These are phyloP conservation scores for Heliopora coerulea DNA, from an alignment of 92 coral and sea anemone species.

Conservation along the genomic window DNA sequence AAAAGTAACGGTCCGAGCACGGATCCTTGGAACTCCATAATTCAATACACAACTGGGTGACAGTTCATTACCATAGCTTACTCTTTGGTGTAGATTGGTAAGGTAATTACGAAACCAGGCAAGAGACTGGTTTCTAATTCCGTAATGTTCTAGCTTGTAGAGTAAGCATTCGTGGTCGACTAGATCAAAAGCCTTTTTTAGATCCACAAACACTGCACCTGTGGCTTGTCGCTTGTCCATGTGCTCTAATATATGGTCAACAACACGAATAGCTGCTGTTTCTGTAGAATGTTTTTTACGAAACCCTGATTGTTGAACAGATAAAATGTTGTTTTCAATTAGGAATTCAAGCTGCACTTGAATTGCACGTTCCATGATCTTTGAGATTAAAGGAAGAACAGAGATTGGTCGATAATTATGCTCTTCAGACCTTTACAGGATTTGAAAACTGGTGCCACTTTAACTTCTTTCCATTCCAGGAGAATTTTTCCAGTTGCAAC, in stretches of 20 bases:
- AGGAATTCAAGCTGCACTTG: slow-evolving; percentile 36
- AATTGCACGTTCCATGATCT: slow-evolving; percentile 39
- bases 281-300: slow-evolving; percentile 8
- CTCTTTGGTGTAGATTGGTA: slow-evolving; percentile 43
- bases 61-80: slow-evolving; percentile 41
- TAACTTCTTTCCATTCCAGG: slow-evolving; percentile 33
- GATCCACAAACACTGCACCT: slow-evolving; percentile 49
- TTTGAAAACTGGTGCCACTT: slow-evolving; percentile 31
- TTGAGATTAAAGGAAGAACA: slow-evolving; percentile 27
- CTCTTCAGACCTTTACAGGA: not conserved
- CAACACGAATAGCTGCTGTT: slow-evolving; percentile 2
- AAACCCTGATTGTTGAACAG: slow-evolving; percentile 17
- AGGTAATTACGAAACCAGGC: slow-evolving; percentile 51
- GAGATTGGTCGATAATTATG: slow-evolving; percentile 1
- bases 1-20: slow-evolving; percentile 51
- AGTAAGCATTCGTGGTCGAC: slow-evolving; percentile 38
- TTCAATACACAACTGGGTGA: slow-evolving; percentile 38
- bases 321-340: slow-evolving; percentile 20
- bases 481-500: slow-evolving; percentile 32
- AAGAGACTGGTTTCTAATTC: slow-evolving; percentile 37
- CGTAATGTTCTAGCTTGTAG: slow-evolving; percentile 50
- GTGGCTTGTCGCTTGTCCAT: slow-evolving; percentile 34
- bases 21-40: slow-evolving; percentile 47
- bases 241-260: slow-evolving; percentile 25
- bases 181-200: slow-evolving; percentile 50